Base-by-base conservation (phyloP, 2,888 invertebrate genomes). In the Phengaris alcon region DNA sequence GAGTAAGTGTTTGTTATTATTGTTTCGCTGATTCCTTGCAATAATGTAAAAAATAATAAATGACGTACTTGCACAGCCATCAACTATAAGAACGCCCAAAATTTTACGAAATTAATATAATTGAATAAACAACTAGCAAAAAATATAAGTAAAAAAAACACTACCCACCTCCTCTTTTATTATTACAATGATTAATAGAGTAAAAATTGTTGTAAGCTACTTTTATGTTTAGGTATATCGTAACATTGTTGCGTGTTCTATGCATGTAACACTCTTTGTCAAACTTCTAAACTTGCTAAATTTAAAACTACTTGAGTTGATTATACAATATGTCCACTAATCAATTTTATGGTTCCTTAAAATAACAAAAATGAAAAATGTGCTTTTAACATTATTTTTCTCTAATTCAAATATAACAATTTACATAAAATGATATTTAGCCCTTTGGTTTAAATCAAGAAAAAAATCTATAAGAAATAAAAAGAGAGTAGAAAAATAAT, bases 1-100 rank as follows among this genome's bases (percentile, higher is more conserved):
- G 84, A 85, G 92, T 91, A 83, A 89, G 92, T 88, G 82, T 77
- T 79, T 77, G 77, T 81, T 77, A 77, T 79, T 75, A 79, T 35
- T 64, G 35, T 64, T 64, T 2, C 35, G 12, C 5, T 10, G 35
- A 64, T 35, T 22, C 22, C 22, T 22, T 35, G 35, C 35, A 64
- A 44, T 64, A 64, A 22, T 12, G 35, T 44, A 13, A 64, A 12
- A 35, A 59, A 12, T 44, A 12, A 44, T 12, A 22, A 22, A 22
- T 22, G 22, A 64, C 6, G 48, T 44, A 35, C 12, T 10, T 44
- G 64, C 64, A 64, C 35, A 35, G 0, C 64, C 35, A 64, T 64
- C 10, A 59, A 57, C 35, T 15, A 22, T 64, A 35, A 44, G 6
- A 44, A 64, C 35, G 13, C 10, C 12, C 2, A 35, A 64, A 44